Base-by-base conservation (phyloP, 2,113 vertebrate species). In the Athene cunicularia region DNA sequence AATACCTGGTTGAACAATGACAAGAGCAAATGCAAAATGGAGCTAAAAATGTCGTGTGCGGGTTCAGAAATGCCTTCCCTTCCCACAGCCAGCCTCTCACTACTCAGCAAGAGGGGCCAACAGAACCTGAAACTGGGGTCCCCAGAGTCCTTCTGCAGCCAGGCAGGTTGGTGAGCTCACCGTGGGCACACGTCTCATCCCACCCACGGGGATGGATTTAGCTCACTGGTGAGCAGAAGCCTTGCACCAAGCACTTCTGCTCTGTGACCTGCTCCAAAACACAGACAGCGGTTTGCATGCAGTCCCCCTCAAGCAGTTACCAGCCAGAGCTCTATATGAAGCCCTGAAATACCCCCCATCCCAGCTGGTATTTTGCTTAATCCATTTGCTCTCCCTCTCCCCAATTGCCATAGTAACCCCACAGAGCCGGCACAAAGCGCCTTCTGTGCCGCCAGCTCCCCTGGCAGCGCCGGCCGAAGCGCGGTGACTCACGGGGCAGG, bases 351-450 rank as follows among this genome's bases (percentile, higher is more conserved):
- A 5, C 58, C 95, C 66, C 79, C 60, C 37, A 1, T 58, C 47
- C 82, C 14, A 12, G 75, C 71, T 83, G 75, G 49, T 73, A 73
- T 82, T 70, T 84, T 80, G 37, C 73, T 95, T 90, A 28, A 79
- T 94, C 90, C 53, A 70, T 87, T 95, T 94, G 84, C 94, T 91
- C 81, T 95, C 93, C 91, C 77, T 94, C 91, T 96, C 87, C 91
- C 81, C 89, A 37, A 82, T 94, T 76, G 74, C 95, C 94, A 97
- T 88, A 91, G 97, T 59, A 95, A 96, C 77, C 76, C 62, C 0
- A 7, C 59, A 32, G 16, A 63, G 80, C 45, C 14, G 0, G 88
- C 88, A 97, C 97, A 97, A 97, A 85, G 96, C 89, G 3, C 74
- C 95, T 76, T 97, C 93, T 97, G 91, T 97, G 96, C 90, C n/a